phyloP scores from a whole-genome alignment of 2,888 invertebrate species.

The Atherix ibis region DNA sequence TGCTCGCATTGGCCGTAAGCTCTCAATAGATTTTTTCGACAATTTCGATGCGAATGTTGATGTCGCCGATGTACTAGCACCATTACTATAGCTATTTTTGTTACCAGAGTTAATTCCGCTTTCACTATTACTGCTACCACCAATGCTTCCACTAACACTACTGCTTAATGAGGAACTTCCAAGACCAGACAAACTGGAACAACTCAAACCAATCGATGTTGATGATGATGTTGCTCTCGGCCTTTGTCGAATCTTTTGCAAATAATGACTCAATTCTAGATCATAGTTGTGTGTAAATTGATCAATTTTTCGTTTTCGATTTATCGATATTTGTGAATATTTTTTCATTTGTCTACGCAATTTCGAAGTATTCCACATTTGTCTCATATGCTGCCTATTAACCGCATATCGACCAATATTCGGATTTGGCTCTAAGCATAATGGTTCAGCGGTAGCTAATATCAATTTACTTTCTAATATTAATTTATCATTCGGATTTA shows the following conservation, averaged over 20 bases:
- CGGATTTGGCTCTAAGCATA: conserved; percentile 81
- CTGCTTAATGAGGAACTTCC: conserved; percentile 1
- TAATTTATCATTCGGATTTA: conserved; percentile 24
- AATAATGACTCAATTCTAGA: conserved; percentile 44
- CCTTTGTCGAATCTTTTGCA: conserved; percentile 25
- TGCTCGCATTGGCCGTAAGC: conserved; percentile 45
- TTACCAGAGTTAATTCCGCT: too few species aligned
- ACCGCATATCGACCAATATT: conserved; percentile 62
- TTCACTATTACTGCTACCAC: too few species aligned
- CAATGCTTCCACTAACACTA: too few species aligned
- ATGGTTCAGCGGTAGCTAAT: conserved; percentile 67
- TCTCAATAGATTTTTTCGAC: conserved; percentile 32
- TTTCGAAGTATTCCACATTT: conserved; percentile 57
- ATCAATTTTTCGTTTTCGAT: conserved; percentile 75
- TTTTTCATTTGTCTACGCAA: conserved; percentile 59
- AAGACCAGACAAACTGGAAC: background rate
- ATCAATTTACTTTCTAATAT: conserved; percentile 63
- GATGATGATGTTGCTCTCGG: conserved; percentile 15
- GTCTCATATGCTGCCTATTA: conserved; percentile 54
- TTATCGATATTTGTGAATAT: conserved; percentile 66
- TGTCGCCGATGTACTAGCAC: conserved; percentile 15
- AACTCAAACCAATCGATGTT: conserved; percentile 5
- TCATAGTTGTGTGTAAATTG: conserved; percentile 68
- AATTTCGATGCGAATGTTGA: conserved; percentile 27
- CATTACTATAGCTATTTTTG: too few species aligned